These are phyloP conservation scores for Actinernus sp. DNA, from an alignment of 92 coral and sea anemone genomes.

Conservation along the genomic window DNA sequence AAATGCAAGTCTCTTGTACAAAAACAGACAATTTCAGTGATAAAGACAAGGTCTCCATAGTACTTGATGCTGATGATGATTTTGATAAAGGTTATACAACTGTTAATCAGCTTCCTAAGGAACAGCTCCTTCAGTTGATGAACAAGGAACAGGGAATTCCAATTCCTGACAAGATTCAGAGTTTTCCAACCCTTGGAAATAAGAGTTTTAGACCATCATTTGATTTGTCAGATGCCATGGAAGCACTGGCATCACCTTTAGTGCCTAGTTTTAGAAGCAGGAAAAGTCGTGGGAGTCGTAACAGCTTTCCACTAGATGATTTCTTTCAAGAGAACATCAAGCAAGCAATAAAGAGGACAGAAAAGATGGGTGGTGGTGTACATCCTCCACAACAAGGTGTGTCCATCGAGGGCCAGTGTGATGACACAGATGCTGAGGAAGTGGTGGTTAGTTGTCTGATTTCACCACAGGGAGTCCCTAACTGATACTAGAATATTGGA, in stretches of 20 bases:
- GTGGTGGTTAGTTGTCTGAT: too few species aligned
- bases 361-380: slow-evolving; percentile 34
- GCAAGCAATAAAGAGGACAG: slow-evolving; percentile 74
- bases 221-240: slow-evolving; percentile 89
- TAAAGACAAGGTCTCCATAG: neutral
- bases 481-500: too few species aligned
- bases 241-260: slow-evolving; percentile 76
- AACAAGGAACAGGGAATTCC: neutral
- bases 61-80: neutral
- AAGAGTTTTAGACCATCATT: slow-evolving; percentile 80
- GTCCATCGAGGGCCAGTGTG: too few species aligned
- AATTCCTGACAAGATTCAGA: neutral
- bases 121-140: too few species aligned
- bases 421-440: neutral
- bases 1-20: neutral
- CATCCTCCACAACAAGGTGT: too few species aligned
- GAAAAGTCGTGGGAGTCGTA: slow-evolving; percentile 85
- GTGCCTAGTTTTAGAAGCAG: slow-evolving; percentile 50
- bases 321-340: slow-evolving; percentile 82
- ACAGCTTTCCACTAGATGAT: slow-evolving; percentile 90
- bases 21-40: neutral
- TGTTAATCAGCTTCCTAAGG: too few species aligned
- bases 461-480: too few species aligned
- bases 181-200: slow-evolving; percentile 6
- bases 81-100: neutral